These are phyloP conservation scores for Sphenodon punctatus DNA, from an alignment of 2,797 vertebrate genomes.

Conservation along the genomic window DNA sequence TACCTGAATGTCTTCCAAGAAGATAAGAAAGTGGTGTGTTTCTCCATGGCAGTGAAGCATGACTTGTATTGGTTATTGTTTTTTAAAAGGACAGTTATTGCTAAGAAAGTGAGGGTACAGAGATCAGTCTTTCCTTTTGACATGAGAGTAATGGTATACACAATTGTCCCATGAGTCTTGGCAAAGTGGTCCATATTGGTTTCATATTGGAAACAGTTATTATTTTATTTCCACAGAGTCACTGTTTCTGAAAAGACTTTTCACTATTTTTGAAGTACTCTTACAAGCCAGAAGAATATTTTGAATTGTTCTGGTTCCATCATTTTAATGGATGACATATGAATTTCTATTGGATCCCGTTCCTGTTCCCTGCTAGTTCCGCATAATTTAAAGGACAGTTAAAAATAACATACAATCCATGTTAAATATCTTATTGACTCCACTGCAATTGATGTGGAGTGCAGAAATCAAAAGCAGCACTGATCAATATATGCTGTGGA, in stretches of 20 bases:
- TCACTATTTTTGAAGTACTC: neutral
- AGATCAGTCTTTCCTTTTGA: neutral
- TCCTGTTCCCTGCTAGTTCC: neutral
- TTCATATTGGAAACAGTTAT: conserved; percentile 5
- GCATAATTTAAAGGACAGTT: neutral
- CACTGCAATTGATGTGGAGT: neutral
- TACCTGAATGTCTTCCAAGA: neutral
- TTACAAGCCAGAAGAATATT: conserved; percentile 24
- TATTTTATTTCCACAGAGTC: conserved; percentile 39
- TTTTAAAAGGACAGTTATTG: neutral
- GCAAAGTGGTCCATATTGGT: neutral
- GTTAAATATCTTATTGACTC: neutral
- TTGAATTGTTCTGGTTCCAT: neutral
- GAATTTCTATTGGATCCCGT: neutral
- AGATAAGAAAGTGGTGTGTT: neutral
- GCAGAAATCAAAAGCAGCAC: neutral
- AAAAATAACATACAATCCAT: neutral
- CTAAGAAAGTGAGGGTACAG: neutral
- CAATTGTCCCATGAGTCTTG: neutral
- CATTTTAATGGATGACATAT: neutral
- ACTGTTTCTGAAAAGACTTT: neutral
- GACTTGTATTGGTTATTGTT: neutral
- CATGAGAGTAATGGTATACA: neutral
- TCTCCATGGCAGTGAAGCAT: neutral
- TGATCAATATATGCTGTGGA: neutral